Evolutionary conservation across 2,888 invertebrate genomes (phyloP).

Genomic region (Nudaria mundana): DNA sequence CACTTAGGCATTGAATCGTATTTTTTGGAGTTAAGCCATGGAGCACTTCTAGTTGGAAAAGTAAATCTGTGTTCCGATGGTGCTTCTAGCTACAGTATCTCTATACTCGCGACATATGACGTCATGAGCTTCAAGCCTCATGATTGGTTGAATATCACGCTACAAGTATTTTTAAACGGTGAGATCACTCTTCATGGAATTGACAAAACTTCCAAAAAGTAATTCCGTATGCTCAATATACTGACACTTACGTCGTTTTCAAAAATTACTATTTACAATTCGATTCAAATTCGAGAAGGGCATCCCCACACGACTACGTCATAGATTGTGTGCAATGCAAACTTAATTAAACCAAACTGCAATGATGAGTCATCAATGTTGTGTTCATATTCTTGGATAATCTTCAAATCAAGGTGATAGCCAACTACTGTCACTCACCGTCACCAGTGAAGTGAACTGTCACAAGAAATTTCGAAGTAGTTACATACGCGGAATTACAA

Average conservation of each 20-base stretch:
- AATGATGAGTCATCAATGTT: slow-evolving; percentile 76
- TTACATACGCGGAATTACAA: slow-evolving; percentile 43
- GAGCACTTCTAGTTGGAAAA: too few relatives aligned
- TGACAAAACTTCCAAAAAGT: slow-evolving; percentile 48
- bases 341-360: too few relatives aligned
- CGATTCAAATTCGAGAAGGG: slow-evolving; percentile 66
- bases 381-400: slow-evolving; percentile 60
- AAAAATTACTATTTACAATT: slow-evolving; percentile 28
- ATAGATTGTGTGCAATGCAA: slow-evolving; percentile 43
- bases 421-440: too few relatives aligned
- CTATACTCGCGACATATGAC: slow-evolving; percentile 39
- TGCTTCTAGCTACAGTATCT: slow-evolving; percentile 4
- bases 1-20: too few relatives aligned
- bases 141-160: slow-evolving; percentile 72
- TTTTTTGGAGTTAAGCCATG: too few relatives aligned
- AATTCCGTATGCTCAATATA: slow-evolving; percentile 31
- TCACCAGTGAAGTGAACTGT: slow-evolving; percentile 62
- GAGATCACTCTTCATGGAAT: slow-evolving; percentile 66
- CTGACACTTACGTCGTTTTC: slow-evolving; percentile 60
- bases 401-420: slow-evolving; percentile 46
- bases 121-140: slow-evolving; percentile 38
- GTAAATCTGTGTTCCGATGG: too few relatives aligned
- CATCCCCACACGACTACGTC: slow-evolving; percentile 75
- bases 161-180: slow-evolving; percentile 58
- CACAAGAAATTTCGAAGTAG: slow-evolving; percentile 51